These are phyloP conservation scores for Plecturocebus donacophilus DNA, from an alignment of 2,113 vertebrate species.

Conservation along the genomic window DNA sequence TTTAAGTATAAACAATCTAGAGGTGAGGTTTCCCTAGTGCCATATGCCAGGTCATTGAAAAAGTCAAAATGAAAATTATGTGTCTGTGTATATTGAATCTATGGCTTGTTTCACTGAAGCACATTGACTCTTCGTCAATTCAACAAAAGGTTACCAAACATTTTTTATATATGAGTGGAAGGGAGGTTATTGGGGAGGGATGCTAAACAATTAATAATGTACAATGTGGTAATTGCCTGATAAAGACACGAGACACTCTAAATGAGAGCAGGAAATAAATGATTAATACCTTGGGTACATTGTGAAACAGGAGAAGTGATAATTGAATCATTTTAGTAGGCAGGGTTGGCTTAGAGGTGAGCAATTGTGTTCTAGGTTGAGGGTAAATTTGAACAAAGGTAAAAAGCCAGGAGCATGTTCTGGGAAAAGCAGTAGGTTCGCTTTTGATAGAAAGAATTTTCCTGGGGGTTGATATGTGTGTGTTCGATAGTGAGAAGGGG, in stretches of 20 bases:
- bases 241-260: background rate
- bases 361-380: background rate
- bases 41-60: background rate
- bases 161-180: background rate
- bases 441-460: background rate
- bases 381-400: background rate
- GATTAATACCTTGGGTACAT: background rate
- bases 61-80: background rate
- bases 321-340: background rate
- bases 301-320: background rate
- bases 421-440: background rate
- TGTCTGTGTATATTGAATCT: background rate
- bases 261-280: background rate
- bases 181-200: fast-evolving
- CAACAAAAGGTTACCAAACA: background rate
- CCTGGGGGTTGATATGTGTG: background rate
- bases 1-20: background rate
- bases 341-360: background rate
- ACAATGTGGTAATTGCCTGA: background rate
- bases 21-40: background rate
- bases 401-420: background rate
- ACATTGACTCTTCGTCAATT: background rate
- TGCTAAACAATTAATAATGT: background rate
- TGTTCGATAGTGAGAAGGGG: background rate
- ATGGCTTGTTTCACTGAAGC: background rate